phyloP scores from a whole-genome alignment of 2,113 vertebrate genomes.

The Lipophrys pholis region DNA sequence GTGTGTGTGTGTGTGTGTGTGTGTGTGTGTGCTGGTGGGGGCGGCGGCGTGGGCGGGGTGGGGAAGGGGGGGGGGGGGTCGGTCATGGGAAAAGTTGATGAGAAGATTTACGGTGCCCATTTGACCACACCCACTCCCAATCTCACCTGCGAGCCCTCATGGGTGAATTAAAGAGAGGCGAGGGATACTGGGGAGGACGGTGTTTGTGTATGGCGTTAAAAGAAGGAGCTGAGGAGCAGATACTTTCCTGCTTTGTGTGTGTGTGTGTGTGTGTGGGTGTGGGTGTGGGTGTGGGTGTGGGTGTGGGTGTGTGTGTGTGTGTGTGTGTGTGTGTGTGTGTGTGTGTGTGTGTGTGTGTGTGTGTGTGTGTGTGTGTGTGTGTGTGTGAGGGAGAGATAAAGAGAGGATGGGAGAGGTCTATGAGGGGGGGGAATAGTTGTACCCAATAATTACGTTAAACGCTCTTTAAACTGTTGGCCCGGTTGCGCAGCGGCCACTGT shows the following conservation, averaged over 20 bases:
- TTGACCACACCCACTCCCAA: too few species aligned
- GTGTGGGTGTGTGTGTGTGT: conserved; percentile 21
- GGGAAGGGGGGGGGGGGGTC: conserved; percentile 1
- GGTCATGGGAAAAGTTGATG: not conserved
- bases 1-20: too few species aligned
- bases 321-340: conserved; percentile 25
- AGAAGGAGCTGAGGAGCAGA: too few species aligned
- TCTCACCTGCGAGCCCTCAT: not conserved
- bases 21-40: too few species aligned
- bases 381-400: not conserved
- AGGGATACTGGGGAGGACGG: not conserved
- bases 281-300: conserved; percentile 22
- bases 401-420: too few species aligned
- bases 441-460: conserved; percentile 54
- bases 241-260: not conserved
- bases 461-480: conserved; percentile 60
- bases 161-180: conserved; percentile 23
- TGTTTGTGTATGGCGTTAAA: too few species aligned
- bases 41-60: too few species aligned
- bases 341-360: conserved; percentile 21
- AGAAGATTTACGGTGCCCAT: not conserved
- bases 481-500: conserved; percentile 68
- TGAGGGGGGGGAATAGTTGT: not conserved
- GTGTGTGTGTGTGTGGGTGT: conserved; percentile 22
- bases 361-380: conserved; percentile 22